phyloP scores from a whole-genome alignment of 2,113 vertebrate species.

The Isurus oxyrinchus region DNA sequence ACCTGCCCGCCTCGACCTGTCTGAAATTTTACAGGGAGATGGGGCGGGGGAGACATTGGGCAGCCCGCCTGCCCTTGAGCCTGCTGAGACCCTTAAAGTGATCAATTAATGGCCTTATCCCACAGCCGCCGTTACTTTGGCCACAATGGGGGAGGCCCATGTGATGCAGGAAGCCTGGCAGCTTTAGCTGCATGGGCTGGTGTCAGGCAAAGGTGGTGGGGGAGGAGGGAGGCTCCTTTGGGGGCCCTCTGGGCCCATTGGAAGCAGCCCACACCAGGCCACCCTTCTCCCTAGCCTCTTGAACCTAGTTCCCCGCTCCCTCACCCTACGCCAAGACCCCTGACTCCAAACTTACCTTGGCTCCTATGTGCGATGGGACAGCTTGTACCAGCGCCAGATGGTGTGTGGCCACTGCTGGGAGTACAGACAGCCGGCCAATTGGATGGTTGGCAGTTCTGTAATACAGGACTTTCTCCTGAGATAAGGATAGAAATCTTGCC shows the following conservation, averaged over 20 bases:
- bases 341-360: not conserved
- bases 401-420: too few species aligned
- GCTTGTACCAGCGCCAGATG: not conserved
- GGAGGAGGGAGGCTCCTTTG: too few species aligned
- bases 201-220: too few species aligned
- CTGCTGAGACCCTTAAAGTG: not conserved
- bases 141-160: too few species aligned
- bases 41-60: too few species aligned
- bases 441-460: too few species aligned
- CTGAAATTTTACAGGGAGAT: not conserved
- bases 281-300: not conserved
- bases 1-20: not conserved
- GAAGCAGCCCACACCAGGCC: not conserved
- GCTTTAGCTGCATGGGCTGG: too few species aligned
- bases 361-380: not conserved
- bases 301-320: not conserved
- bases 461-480: not conserved
- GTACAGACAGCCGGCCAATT: too few species aligned
- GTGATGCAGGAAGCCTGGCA: not conserved
- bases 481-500: not conserved
- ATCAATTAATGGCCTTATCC: too few species aligned
- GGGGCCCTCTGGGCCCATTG: too few species aligned
- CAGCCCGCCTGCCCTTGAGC: not conserved
- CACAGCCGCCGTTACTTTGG: not conserved
- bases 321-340: not conserved